phyloP scores from a whole-genome alignment of 2,888 invertebrate species.

The Leptogaster cylindrica region DNA sequence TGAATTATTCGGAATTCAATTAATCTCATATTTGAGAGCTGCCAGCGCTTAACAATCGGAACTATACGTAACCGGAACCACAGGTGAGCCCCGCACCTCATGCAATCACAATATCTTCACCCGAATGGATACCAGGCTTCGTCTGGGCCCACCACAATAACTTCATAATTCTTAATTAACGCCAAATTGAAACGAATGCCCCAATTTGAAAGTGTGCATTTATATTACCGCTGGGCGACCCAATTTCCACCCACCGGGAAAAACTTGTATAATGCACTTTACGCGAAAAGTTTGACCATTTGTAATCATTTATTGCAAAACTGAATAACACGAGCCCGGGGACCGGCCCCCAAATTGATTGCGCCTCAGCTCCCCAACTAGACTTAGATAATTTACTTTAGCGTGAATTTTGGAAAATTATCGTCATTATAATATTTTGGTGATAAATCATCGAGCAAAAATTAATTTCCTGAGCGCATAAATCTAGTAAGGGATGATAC shows the following conservation, averaged over 20 bases:
- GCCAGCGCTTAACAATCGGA: background rate
- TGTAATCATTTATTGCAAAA: slow-evolving; percentile 23
- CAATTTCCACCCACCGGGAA: background rate
- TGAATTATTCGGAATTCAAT: slow-evolving; percentile 32
- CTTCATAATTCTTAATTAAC: slow-evolving; percentile 33
- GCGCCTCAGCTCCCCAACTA: background rate
- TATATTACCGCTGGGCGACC: background rate
- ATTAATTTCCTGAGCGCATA: slow-evolving; percentile 31
- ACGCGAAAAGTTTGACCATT: slow-evolving; percentile 32
- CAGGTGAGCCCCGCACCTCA: slow-evolving; percentile 8
- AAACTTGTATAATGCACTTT: slow-evolving; percentile 31
- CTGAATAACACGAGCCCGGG: slow-evolving; percentile 6
- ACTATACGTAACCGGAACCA: background rate
- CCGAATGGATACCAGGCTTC: too few relatives aligned
- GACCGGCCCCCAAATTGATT: slow-evolving; percentile 6
- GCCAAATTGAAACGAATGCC: slow-evolving; percentile 29
- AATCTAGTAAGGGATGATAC: slow-evolving; percentile 23
- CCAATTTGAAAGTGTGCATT: slow-evolving; percentile 32
- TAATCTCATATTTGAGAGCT: slow-evolving; percentile 7
- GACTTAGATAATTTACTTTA: background rate
- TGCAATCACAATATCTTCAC: background rate
- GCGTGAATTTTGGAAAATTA: slow-evolving; percentile 13
- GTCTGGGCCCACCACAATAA: slow-evolving; percentile 4
- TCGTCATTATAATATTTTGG: slow-evolving; percentile 19
- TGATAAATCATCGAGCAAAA: slow-evolving; percentile 32